phyloP scores from a whole-genome alignment of 2,888 invertebrate species.

The Strigamia maritima region DNA sequence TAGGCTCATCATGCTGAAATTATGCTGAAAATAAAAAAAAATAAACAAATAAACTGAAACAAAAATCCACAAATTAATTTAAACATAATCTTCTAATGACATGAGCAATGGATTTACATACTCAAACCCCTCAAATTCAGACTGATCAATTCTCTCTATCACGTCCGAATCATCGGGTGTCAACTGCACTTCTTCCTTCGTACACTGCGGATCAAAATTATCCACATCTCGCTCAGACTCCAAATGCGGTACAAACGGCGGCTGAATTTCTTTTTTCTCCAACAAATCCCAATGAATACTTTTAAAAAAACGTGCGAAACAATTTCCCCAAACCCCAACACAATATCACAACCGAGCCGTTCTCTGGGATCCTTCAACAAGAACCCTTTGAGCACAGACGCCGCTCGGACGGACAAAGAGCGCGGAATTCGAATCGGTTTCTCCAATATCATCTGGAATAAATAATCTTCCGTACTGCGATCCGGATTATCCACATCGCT shows the following conservation, averaged over 20 bases:
- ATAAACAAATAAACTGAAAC: too few species aligned
- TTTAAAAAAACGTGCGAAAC: constrained; percentile 96
- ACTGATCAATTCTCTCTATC: constrained; percentile 96
- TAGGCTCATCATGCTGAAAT: too few species aligned
- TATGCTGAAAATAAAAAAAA: too few species aligned
- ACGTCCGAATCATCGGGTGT: constrained; percentile 97
- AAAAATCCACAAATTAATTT: too few species aligned
- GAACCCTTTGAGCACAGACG: constrained; percentile 95
- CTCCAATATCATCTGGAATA: constrained; percentile 96
- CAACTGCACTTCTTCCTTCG: constrained; percentile 94
- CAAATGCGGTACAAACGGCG: constrained; percentile 95
- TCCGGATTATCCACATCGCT: constrained; percentile 96
- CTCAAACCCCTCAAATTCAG: constrained; percentile 99
- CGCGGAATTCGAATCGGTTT: constrained; percentile 98
- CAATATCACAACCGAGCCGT: constrained; percentile 87
- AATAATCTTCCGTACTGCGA: constrained; percentile 97
- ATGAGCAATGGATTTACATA: constrained; percentile 99
- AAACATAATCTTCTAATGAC: constrained; percentile 99
- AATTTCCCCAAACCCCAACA: constrained; percentile 90
- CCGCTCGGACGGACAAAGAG: constrained; percentile 94
- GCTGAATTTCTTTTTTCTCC: constrained; percentile 94
- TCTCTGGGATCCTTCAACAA: constrained; percentile 92
- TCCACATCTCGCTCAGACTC: constrained; percentile 95
- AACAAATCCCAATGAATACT: constrained; percentile 98
- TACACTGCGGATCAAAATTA: constrained; percentile 99